A percentile compares a stretch with the other conserved stretches of the same genome.
phyloP scores from a whole-genome alignment of 1,140 invertebrate species.

The Diorhabda elongata region DNA sequence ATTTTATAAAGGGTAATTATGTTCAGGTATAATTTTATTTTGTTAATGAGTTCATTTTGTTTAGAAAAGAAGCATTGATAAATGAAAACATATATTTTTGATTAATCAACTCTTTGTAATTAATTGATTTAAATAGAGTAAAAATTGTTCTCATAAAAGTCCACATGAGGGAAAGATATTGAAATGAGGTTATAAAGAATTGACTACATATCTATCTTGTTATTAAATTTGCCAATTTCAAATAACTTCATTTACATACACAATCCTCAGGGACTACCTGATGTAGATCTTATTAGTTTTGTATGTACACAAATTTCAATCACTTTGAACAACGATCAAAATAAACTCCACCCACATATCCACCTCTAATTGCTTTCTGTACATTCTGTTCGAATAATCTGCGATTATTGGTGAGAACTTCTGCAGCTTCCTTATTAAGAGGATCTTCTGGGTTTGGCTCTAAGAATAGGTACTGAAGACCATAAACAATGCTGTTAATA shows the following conservation, averaged over 20 bases:
- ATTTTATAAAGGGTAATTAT: too few relatives aligned
- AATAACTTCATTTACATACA: not conserved
- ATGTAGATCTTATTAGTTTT: not conserved
- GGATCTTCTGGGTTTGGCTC: constrained; percentile 99
- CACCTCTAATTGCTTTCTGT: constrained; percentile 91
- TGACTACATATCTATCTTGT: not conserved
- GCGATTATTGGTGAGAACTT: constrained; percentile 91
- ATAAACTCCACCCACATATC: constrained; percentile 86
- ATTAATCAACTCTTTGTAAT: too few relatives aligned
- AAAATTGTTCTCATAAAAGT: too few relatives aligned
- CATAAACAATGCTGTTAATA: constrained; percentile 97
- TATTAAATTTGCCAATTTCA: not conserved
- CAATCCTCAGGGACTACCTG: not conserved
- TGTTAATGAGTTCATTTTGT: too few relatives aligned
- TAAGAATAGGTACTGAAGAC: constrained; percentile 94
- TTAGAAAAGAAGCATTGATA: too few relatives aligned
- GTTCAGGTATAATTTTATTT: too few relatives aligned
- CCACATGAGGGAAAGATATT: too few relatives aligned
- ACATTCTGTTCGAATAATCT: constrained; percentile 95
- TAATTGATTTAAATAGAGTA: too few relatives aligned
- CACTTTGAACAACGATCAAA: constrained; percentile 96
- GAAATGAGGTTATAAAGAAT: too few relatives aligned
- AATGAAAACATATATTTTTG: too few relatives aligned
- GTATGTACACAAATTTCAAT: constrained; percentile 45
- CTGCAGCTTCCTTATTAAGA: constrained; percentile 97